Evolutionary conservation across 2,113 vertebrate genomes (phyloP).

Genomic region (Cyphomyrus plagiostoma): DNA sequence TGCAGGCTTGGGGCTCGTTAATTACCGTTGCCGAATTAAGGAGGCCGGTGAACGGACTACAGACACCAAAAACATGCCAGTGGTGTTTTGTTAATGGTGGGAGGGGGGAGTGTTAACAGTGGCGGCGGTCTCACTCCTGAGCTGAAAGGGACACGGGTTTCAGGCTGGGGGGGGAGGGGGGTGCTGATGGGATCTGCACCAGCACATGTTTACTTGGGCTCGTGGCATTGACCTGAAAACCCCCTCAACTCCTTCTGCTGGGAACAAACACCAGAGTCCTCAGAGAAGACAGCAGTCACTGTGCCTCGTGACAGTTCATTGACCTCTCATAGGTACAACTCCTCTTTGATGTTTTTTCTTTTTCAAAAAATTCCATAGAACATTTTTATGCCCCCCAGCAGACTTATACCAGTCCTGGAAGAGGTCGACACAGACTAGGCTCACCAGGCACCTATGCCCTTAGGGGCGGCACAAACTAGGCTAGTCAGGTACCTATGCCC

Average conservation of each 20-base stretch:
- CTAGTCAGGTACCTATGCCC: too few relatives aligned
- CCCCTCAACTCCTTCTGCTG: not conserved
- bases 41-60: conserved; percentile 43
- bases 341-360: not conserved
- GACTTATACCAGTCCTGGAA: not conserved
- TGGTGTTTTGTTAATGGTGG: not conserved
- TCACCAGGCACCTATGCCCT: too few relatives aligned
- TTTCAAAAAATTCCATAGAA: not conserved
- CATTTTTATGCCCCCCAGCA: not conserved
- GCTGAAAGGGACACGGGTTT: not conserved
- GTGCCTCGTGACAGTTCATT: not conserved
- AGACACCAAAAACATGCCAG: conserved; percentile 40
- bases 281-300: not conserved
- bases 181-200: not conserved
- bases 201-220: not conserved
- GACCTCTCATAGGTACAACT: not conserved
- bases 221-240: not conserved
- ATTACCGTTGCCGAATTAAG: conserved; percentile 47
- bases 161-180: not conserved
- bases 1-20: conserved; percentile 50
- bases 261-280: not conserved
- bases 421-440: not conserved
- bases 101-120: not conserved
- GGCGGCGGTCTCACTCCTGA: not conserved
- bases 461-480: too few relatives aligned